Evolutionary conservation across 2,113 vertebrate species (phyloP).

Genomic region (Pomatostomus ruficeps): DNA sequence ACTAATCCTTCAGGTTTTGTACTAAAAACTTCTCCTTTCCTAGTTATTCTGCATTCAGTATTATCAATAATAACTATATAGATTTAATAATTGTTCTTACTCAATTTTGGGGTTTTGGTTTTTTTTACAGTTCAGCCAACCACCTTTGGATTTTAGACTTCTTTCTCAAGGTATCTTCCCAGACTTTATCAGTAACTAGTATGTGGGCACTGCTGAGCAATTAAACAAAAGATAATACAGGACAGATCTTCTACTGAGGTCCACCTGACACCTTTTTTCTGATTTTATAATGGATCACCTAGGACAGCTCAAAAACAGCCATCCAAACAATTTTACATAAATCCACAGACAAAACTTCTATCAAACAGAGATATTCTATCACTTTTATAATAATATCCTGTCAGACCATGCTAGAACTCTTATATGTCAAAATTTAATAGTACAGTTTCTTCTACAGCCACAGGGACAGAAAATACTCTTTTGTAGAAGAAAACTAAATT

Average conservation of each 20-base stretch:
- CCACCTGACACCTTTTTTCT: background rate
- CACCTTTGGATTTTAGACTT: background rate
- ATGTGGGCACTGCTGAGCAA: background rate
- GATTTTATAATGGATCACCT: background rate
- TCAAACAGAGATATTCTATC: background rate
- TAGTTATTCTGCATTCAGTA: background rate
- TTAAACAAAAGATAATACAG: background rate
- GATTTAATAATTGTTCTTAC: background rate
- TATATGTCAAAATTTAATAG: background rate
- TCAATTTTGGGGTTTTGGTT: background rate
- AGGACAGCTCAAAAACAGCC: background rate
- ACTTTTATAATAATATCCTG: background rate
- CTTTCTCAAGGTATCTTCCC: background rate
- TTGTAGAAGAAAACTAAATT: background rate
- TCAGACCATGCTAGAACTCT: background rate
- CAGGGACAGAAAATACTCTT: background rate
- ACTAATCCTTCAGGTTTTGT: background rate
- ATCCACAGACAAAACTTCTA: background rate
- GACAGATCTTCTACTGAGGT: background rate
- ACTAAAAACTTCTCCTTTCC: background rate
- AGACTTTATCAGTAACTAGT: background rate
- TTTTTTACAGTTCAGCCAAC: background rate
- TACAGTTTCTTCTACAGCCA: background rate
- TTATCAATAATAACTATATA: background rate
- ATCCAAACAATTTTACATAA: background rate